A percentile compares a stretch with the other conserved stretches of the same genome.
phyloP scores from a whole-genome alignment of 2,113 vertebrate genomes.

The Apteryx mantelli region DNA sequence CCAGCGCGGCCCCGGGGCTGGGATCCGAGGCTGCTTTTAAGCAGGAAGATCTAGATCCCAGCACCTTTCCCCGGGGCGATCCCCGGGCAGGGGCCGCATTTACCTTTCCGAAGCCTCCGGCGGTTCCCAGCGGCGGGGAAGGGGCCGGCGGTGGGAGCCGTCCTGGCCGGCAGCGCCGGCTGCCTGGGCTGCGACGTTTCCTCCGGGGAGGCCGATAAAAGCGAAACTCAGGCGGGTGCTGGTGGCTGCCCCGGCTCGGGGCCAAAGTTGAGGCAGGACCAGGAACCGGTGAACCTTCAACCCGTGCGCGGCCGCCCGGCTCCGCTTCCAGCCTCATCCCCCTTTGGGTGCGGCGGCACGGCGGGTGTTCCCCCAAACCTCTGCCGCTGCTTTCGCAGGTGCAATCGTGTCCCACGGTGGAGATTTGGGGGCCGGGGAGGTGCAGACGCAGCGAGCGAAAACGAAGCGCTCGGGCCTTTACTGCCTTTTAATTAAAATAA shows the following conservation, averaged over 20 bases:
- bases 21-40: not conserved
- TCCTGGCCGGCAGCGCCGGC: no score
- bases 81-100: fast-evolving
- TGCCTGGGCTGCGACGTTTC: fast-evolving
- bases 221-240: not conserved
- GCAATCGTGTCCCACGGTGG: fast-evolving
- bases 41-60: not conserved
- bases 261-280: not conserved
- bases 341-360: no score
- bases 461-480: not conserved
- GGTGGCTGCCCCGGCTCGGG: fast-evolving
- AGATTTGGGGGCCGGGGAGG: not conserved
- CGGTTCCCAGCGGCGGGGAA: no score
- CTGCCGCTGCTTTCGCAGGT: no score
- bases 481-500: not conserved
- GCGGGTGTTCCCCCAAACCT: not conserved
- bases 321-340: no score
- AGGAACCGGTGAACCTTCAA: not conserved
- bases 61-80: fast-evolving
- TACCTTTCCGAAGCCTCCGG: slow-evolving; percentile 21
- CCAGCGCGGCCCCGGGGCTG: not conserved
- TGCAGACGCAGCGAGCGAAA: not conserved
- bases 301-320: not conserved
- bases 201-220: not conserved
- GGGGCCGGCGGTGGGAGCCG: no score